These are phyloP conservation scores for Herpailurus yagouaroundi DNA, from an alignment of 2,113 vertebrate species.

Conservation along the genomic window DNA sequence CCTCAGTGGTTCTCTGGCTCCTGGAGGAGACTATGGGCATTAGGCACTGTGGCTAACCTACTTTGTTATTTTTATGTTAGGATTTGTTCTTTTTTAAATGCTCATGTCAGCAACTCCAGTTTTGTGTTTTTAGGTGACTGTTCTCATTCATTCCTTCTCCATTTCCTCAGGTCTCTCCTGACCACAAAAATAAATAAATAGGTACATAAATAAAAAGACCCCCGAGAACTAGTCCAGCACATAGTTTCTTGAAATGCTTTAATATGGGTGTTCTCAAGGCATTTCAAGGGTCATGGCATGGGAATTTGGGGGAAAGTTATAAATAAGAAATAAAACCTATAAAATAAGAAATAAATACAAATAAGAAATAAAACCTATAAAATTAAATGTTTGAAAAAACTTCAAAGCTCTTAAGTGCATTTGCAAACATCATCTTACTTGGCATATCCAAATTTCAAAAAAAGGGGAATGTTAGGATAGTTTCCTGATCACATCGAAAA, in stretches of 20 bases:
- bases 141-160: neutral
- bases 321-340: conserved; percentile 26
- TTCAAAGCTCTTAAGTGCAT: neutral
- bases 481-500: neutral
- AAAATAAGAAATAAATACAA: neutral
- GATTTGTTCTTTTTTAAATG: neutral
- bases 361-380: conserved; percentile 10
- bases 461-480: neutral
- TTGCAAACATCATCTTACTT: neutral
- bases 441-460: neutral
- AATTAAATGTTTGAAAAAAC: neutral
- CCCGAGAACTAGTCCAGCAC: neutral
- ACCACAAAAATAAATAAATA: neutral
- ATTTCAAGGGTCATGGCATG: neutral
- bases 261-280: neutral
- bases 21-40: neutral
- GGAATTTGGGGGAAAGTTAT: neutral
- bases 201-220: neutral
- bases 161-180: neutral
- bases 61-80: neutral
- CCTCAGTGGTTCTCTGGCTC: neutral
- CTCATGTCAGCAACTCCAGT: neutral
- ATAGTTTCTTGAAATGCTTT: neutral
- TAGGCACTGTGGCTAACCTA: neutral
- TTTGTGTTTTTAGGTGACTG: neutral